Percentiles rank a stretch among this genome's conserved stretches.
Evolutionary conservation across 2,113 vertebrate species (phyloP).

Genomic region (Psilopsiagon aymara): DNA sequence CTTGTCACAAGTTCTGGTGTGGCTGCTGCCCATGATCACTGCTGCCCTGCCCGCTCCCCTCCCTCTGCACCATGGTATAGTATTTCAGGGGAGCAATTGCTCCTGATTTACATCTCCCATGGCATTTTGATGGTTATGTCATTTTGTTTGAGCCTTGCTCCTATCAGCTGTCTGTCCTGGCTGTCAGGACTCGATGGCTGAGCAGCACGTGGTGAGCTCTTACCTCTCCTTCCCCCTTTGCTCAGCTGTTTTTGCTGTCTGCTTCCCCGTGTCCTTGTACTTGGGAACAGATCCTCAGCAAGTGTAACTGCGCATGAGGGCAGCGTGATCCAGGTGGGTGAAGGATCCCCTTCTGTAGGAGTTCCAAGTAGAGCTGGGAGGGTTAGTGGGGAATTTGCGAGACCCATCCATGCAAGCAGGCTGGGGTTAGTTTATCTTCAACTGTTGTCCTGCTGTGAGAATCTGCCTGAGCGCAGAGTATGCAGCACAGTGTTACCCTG

Average conservation of each 20-base stretch:
- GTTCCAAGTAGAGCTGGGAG: constrained; percentile 16
- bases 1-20: constrained; percentile 64
- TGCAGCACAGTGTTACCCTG: neutral
- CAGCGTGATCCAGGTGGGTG: neutral
- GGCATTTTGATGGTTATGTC: constrained; percentile 70
- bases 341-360: constrained; percentile 13
- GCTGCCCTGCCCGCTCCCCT: constrained; percentile 26
- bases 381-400: neutral
- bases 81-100: constrained; percentile 69
- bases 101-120: constrained; percentile 66
- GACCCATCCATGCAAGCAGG: neutral
- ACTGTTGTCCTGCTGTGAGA: neutral
- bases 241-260: constrained; percentile 62
- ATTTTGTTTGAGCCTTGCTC: constrained; percentile 53
- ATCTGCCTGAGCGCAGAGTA: neutral
- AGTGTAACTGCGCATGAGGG: neutral
- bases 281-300: constrained; percentile 27
- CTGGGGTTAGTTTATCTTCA: neutral
- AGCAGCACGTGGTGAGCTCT: constrained; percentile 62
- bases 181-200: constrained; percentile 33
- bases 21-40: constrained; percentile 22
- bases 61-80: constrained; percentile 41
- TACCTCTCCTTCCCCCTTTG: constrained; percentile 60
- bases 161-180: constrained; percentile 69
- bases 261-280: constrained; percentile 38